Evolutionary conservation across 2,888 invertebrate genomes (phyloP).

Genomic region (Rhorus exstirpatorius): DNA sequence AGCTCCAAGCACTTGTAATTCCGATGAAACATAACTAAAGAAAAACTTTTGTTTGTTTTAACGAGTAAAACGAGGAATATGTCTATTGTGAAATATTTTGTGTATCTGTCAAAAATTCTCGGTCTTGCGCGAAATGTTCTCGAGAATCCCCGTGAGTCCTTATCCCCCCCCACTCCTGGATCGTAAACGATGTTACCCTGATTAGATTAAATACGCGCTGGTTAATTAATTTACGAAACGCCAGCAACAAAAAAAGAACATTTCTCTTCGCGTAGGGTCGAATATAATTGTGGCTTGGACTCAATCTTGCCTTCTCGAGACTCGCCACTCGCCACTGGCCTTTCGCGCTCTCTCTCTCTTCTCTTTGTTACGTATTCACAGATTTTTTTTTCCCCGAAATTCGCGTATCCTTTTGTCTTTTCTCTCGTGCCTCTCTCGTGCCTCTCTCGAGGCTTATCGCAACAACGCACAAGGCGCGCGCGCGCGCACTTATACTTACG

Average conservation of each 20-base stretch:
- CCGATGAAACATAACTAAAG: too few species aligned
- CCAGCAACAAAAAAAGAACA: constrained; percentile 25
- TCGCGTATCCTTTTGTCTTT: constrained; percentile 10
- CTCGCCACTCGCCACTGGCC: background rate
- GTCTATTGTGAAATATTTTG: too few species aligned
- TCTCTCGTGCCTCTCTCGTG: too few species aligned
- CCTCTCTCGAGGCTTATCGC: constrained; percentile 8
- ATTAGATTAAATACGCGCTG: constrained; percentile 57
- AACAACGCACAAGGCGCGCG: constrained; percentile 14
- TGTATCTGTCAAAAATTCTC: constrained; percentile 65
- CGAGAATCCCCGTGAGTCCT: constrained; percentile 14
- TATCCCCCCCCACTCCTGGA: constrained; percentile 1
- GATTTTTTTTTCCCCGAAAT: constrained; percentile 37
- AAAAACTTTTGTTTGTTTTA: too few species aligned
- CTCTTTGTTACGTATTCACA: constrained; percentile 54
- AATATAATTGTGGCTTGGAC: constrained; percentile 1
- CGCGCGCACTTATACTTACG: background rate
- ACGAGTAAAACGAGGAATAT: too few species aligned
- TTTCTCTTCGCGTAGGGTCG: constrained; percentile 24
- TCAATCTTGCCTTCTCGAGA: constrained; percentile 28
- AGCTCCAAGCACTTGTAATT: too few species aligned
- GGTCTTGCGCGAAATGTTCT: constrained; percentile 38
- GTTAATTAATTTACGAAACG: constrained; percentile 69
- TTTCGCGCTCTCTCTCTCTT: background rate
- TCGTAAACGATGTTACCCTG: constrained; percentile 64